These are phyloP conservation scores for Cryptus viduatorius DNA, from an alignment of 2,888 invertebrate species.

Conservation along the genomic window DNA sequence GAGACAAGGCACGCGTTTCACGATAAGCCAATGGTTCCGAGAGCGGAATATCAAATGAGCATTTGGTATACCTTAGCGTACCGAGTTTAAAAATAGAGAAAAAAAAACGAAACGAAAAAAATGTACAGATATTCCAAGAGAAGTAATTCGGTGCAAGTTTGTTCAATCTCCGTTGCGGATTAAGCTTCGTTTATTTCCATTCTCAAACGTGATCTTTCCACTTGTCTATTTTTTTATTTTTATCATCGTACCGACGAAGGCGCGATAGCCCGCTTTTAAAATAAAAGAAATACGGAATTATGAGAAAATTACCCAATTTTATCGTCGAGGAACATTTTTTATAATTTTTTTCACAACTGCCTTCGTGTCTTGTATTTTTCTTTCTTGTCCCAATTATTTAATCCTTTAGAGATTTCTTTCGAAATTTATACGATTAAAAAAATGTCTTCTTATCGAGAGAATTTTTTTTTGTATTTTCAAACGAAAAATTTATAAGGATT, in stretches of 20 bases:
- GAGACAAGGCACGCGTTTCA: constrained; percentile 17
- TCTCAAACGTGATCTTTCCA: background rate
- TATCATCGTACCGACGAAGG: background rate
- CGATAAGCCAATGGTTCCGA: constrained; percentile 38
- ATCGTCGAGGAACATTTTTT: background rate
- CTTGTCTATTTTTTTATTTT: background rate
- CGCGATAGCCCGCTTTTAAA: background rate
- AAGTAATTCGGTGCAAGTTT: background rate
- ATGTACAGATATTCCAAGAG: background rate
- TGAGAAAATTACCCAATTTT: too few species aligned
- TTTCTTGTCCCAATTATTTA: background rate
- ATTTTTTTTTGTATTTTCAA: background rate
- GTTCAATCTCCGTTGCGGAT: background rate
- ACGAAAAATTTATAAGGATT: background rate
- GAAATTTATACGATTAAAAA: background rate
- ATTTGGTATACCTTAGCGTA: background rate
- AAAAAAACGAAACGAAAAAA: background rate
- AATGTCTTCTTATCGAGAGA: background rate
- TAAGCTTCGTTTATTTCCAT: background rate
- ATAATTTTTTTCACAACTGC: background rate
- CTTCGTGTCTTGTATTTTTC: background rate
- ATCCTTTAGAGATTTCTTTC: background rate
- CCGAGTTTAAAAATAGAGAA: background rate
- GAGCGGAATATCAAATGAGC: constrained; percentile 37
- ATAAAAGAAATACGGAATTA: too few species aligned